A percentile compares a stretch with the other conserved stretches of the same genome.
Conservation (phyloP, 2,797 vertebrate genomes). For the Champsocephalus gunnari region DNA sequence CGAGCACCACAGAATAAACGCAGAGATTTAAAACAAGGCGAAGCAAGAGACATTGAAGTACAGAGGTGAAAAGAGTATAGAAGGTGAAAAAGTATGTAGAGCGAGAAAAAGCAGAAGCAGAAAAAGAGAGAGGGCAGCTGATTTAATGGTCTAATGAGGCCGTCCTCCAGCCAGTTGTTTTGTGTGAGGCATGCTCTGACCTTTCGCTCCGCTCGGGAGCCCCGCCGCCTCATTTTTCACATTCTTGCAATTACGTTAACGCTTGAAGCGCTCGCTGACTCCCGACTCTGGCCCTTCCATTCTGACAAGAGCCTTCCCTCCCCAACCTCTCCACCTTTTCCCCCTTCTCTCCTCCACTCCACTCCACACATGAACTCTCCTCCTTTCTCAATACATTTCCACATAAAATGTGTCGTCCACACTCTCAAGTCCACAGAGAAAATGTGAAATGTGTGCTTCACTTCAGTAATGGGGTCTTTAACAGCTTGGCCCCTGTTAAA, state of each 20-base stretch:
- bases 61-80: constrained; percentile 60
- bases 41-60: constrained; percentile 66
- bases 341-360: constrained; percentile 57
- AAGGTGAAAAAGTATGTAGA: constrained; percentile 65
- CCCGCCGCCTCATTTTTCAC: constrained; percentile 98
- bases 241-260: constrained; percentile 99
- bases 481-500: constrained; percentile 85
- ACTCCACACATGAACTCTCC: constrained; percentile 73
- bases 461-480: constrained; percentile 84
- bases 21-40: constrained; percentile 44
- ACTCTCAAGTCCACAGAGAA: constrained; percentile 72
- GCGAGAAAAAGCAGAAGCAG: constrained; percentile 34
- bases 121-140: constrained; percentile 78
- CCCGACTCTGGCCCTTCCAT: constrained; percentile 91
- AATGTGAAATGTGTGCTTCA: constrained; percentile 76
- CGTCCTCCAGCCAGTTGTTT: constrained; percentile 97
- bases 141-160: constrained; percentile 96
- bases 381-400: constrained; percentile 75
- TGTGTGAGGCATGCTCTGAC: constrained; percentile 95
- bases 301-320: constrained; percentile 90
- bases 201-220: constrained; percentile 95
- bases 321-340: constrained; percentile 75
- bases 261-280: constrained; percentile 95
- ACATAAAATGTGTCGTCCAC: constrained; percentile 80
- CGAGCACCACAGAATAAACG: constrained; percentile 69